Base-by-base conservation (phyloP, 2,888 invertebrate species). In the Drosophila lacicola region DNA sequence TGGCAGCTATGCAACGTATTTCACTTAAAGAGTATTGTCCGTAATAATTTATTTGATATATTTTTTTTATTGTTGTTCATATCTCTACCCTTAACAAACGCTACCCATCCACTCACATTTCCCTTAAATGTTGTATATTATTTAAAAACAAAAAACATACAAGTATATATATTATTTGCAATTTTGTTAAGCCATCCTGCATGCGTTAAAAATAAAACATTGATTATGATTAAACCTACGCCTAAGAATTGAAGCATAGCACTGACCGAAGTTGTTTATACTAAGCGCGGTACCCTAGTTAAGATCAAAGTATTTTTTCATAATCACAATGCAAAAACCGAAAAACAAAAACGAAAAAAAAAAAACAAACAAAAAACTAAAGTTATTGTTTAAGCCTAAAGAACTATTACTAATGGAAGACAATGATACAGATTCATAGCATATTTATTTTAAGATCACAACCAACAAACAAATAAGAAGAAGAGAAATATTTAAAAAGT, bases 111-210 rank as follows among this genome's bases (percentile, higher is more conserved):
- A 25, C 21, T 6, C 25, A 54, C 57, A 45, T 25, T 49, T 21
- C 13, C 57, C 51, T 11, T 14, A 57, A 57, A 73, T 73, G 76
- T 78, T 78, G 75, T 70, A 74, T 70, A 74, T 77, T 77, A 70
- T 78, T 74, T 58, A 64, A 62, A 50, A 41, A 33, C 8, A n/a
- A 21, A n/a, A 54, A 13, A 17, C 5, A 60, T 13, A 25, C 14
- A 8, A n/a, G 46, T 49, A 46, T 58, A 49, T 13, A 70, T 70
- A 55, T 76, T 69, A 74, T 77, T 77, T 77, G 77, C 85, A 76
- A 88, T 88, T 71, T 80, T 75, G 88, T 82, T 88, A 85, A 80
- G 82, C 62, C 82, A 85, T 73, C 70, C 63, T 8, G 68, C 51
- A 50, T 45, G 34, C 54, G 62, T 71, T 64, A 46, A 56, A 41